Evolutionary conservation across 2,113 vertebrate species (phyloP).

Genomic region (Hemichromis elongatus): DNA sequence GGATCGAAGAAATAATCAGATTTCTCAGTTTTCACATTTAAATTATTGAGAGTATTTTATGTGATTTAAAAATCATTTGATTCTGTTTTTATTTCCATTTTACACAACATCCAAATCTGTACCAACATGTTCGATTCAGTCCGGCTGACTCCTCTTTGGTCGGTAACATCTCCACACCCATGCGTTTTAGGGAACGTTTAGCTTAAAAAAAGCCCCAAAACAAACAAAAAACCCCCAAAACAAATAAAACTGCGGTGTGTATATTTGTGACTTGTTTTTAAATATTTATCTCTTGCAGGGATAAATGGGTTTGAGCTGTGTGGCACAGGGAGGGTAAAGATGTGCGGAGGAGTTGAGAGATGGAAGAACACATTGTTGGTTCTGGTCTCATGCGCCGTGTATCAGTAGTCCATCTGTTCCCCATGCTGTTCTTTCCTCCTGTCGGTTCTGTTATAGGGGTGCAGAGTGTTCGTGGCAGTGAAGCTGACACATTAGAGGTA

Average conservation of each 20-base stretch:
- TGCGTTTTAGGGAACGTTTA: not conserved
- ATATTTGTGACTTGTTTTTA: not conserved
- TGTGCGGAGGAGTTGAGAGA: not conserved
- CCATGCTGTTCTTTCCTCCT: conserved; percentile 1
- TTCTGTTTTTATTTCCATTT: not conserved
- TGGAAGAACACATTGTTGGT: not conserved
- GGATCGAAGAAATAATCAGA: not conserved
- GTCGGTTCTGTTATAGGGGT: not conserved
- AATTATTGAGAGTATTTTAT: not conserved
- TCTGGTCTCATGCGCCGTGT: not conserved
- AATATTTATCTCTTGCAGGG: not conserved
- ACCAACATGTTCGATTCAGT: not conserved
- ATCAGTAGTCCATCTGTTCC: not conserved
- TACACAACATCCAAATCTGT: not conserved
- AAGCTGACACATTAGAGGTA: not conserved
- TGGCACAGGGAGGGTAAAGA: not conserved
- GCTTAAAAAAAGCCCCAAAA: not conserved
- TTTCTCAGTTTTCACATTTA: not conserved
- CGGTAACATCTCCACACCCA: not conserved
- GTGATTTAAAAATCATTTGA: not conserved
- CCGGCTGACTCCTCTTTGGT: too few species aligned
- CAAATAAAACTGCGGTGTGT: not conserved
- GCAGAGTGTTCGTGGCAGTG: not conserved
- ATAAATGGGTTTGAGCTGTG: not conserved
- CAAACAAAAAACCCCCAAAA: too few species aligned